These are phyloP conservation scores for Trogon melanurus DNA, from an alignment of 2,113 vertebrate genomes.

Conservation along the genomic window DNA sequence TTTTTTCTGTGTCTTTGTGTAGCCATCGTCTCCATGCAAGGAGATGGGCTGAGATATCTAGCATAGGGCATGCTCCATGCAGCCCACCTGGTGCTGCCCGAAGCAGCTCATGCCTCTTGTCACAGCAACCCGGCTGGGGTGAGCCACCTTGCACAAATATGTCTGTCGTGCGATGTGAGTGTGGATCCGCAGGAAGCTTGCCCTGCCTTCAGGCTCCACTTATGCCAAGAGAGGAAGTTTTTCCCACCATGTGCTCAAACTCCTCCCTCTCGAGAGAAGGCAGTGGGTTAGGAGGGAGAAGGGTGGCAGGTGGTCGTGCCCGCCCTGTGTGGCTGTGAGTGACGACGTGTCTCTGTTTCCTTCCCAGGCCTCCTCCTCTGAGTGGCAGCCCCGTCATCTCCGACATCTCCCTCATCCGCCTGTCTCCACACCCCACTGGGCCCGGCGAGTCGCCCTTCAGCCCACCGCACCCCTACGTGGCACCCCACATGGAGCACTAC, in stretches of 20 bases:
- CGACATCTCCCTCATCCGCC: slow-evolving; percentile 93
- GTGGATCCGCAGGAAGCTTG: rapidly evolving
- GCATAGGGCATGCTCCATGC: rapidly evolving
- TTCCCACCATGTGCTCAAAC: neutral
- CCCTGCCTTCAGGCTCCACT: rapidly evolving
- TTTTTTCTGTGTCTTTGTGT: rapidly evolving
- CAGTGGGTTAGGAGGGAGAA: neutral
- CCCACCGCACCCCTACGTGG: slow-evolving; percentile 88
- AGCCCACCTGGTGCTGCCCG: neutral
- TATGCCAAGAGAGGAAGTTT: neutral
- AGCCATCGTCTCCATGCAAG: neutral
- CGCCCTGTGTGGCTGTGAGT: neutral
- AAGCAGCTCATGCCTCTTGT: neutral
- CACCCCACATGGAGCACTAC: slow-evolving; percentile 97
- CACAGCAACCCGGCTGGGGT: neutral
- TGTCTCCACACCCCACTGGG: slow-evolving; percentile 87
- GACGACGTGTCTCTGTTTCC: slow-evolving; percentile 35
- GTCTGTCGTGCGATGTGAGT: rapidly evolving
- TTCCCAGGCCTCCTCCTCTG: slow-evolving; percentile 87
- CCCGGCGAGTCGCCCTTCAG: slow-evolving; percentile 88
- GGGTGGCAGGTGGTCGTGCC: neutral
- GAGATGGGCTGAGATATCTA: neutral
- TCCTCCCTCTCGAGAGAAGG: rapidly evolving
- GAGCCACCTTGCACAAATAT: neutral
- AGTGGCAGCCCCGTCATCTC: slow-evolving; percentile 94